phyloP scores from a whole-genome alignment of 92 coral and sea anemone species.

The Ricordea florida region DNA sequence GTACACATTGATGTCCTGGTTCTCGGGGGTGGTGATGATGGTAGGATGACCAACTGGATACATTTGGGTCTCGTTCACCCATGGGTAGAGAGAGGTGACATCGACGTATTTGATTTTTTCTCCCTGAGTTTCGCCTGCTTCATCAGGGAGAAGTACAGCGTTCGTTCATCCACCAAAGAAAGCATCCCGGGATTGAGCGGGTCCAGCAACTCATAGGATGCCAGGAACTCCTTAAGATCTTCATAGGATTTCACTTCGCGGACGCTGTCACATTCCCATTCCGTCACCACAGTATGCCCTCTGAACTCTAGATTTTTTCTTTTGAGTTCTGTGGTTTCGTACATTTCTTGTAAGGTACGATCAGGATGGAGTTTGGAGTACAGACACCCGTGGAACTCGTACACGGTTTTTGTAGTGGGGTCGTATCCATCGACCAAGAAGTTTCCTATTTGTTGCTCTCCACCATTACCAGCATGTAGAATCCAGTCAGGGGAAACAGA shows the following conservation, averaged over 20 bases:
- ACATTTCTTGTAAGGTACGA: not conserved
- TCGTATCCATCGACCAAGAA: constrained; percentile 18
- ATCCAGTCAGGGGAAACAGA: not conserved
- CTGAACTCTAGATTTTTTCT: not conserved
- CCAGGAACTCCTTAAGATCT: not conserved
- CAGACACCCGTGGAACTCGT: constrained; percentile 31
- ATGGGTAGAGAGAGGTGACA: not conserved
- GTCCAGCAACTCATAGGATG: too few species aligned
- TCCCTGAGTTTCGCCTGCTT: not conserved
- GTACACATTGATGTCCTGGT: not conserved
- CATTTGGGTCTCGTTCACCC: not conserved
- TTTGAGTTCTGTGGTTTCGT: not conserved
- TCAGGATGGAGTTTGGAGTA: not conserved
- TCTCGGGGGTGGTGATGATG: not conserved
- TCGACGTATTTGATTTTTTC: not conserved
- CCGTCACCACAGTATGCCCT: not conserved
- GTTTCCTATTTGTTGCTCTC: not conserved
- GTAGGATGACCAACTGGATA: not conserved
- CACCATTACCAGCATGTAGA: not conserved
- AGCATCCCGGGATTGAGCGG: not conserved
- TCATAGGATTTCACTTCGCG: accelerated
- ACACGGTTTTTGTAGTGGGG: not conserved
- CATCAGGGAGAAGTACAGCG: accelerated
- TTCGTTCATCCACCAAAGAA: not conserved
- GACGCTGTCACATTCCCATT: not conserved